phyloP scores from a whole-genome alignment of 2,113 vertebrate genomes.

The Nyctibius bracteatus region DNA sequence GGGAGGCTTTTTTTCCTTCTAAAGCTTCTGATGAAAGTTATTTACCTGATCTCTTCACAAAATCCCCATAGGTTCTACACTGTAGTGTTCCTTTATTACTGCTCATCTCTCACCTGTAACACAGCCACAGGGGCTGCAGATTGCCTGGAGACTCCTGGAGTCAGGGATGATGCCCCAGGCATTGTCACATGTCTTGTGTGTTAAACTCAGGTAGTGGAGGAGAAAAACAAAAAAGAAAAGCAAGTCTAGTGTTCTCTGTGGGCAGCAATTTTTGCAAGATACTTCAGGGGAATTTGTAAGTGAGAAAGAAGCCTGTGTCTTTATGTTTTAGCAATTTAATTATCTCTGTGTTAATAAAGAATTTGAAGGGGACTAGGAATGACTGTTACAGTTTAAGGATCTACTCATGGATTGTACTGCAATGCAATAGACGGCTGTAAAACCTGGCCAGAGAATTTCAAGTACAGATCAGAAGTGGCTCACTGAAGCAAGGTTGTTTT shows the following conservation, averaged over 20 bases:
- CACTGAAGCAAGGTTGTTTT: background rate
- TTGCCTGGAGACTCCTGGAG: background rate
- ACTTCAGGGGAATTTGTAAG: background rate
- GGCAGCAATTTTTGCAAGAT: background rate
- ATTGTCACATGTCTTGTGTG: background rate
- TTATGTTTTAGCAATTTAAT: background rate
- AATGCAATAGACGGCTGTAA: background rate
- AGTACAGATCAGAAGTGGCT: background rate
- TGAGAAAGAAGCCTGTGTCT: background rate
- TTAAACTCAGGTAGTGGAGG: background rate
- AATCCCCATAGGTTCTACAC: background rate
- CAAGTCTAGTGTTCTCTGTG: background rate
- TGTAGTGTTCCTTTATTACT: background rate
- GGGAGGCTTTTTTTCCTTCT: background rate
- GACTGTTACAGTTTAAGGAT: background rate
- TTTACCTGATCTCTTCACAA: background rate
- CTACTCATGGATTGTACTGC: background rate
- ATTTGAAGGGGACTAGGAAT: background rate
- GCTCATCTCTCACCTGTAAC: background rate
- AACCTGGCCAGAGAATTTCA: background rate
- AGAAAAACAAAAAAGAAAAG: background rate
- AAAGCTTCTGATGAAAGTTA: constrained; percentile 11
- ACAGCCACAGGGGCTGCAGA: background rate
- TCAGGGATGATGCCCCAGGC: background rate
- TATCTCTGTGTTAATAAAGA: background rate